Evolutionary conservation across 2,113 vertebrate genomes (phyloP).

Genomic region (Ammodytes marinus): DNA sequence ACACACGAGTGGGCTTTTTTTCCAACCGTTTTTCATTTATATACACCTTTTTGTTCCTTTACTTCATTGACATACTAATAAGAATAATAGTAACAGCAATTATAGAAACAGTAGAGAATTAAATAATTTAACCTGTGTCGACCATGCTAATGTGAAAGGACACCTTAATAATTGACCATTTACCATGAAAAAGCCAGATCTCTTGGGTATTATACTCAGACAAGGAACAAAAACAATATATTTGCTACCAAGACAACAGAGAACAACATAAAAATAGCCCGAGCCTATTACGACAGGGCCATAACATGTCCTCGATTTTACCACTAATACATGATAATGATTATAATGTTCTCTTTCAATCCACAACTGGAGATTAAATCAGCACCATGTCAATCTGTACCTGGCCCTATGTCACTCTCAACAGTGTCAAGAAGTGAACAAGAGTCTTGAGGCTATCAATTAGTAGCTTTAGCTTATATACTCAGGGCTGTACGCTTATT

Average conservation of each 20-base stretch:
- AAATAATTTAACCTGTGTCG: not conserved
- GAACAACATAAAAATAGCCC: slow-evolving; percentile 66
- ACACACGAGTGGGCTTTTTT: slow-evolving; percentile 21
- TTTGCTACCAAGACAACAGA: slow-evolving; percentile 75
- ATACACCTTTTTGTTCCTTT: slow-evolving; percentile 36
- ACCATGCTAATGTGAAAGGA: slow-evolving; percentile 20
- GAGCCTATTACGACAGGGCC: slow-evolving; percentile 48
- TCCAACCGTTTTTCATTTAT: not conserved
- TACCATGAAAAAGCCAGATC: slow-evolving; percentile 45
- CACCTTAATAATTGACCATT: slow-evolving; percentile 39
- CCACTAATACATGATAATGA: slow-evolving; percentile 54
- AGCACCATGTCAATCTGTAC: slow-evolving; percentile 73
- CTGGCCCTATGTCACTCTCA: slow-evolving; percentile 61
- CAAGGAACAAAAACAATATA: slow-evolving; percentile 67
- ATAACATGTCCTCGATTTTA: slow-evolving; percentile 61
- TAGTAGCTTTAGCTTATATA: slow-evolving; percentile 55
- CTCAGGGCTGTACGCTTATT: no score
- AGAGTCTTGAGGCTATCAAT: slow-evolving; percentile 37
- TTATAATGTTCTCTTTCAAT: slow-evolving; percentile 52
- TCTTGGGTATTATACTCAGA: slow-evolving; percentile 57
- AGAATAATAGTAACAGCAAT: slow-evolving; percentile 25
- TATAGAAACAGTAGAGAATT: not conserved
- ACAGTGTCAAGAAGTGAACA: slow-evolving; percentile 56
- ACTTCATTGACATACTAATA: slow-evolving; percentile 17
- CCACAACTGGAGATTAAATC: slow-evolving; percentile 68